Evolutionary conservation across 2,888 invertebrate species (phyloP), one percentile per base, ranked within the genome.

Genomic region (Anodontia alba): DNA sequence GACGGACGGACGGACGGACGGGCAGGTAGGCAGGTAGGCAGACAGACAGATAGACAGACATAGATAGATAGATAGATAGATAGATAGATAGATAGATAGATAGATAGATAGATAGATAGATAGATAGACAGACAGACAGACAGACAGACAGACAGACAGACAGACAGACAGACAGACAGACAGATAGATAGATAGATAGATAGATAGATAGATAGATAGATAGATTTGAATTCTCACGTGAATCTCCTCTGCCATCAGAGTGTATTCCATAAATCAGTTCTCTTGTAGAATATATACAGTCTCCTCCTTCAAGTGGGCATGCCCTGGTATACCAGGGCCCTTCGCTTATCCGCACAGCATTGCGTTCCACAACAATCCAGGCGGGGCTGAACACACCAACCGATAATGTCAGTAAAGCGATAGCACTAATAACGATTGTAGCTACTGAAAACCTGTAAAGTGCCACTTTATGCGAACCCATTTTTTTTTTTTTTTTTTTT

Each of bases 301-400:
- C 62, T 5, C 62, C 62, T 62, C 33, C 62, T 8, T 20, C 33
- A 17, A 2, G 17, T 1, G 62, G 62, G 33, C 62, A 62, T 62
- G 62, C 62, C 62, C 62, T 62, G 33, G 62, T 62, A 33, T 62
- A 62, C 62, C 62, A 62, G 12, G 62, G 62, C 10, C 62, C 62
- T 29, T 62, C 62, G 33, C 62, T 62, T 8, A 62, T 62, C 33
- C 33, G 10, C 1, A 33, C 33, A 26, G 33, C 33, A 20, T 23
- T 62, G 8, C 33, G 62, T 7, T 62, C 62, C 7, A 62, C 62
- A 1, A 62, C 62, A 33, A 33, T 20, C 62, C 62, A 62, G 10
- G 62, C 62, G 2, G 62, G 62, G 62, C 62, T 62, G 33, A 62
- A 62, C 3, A 62, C 62, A 2, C 62, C 62, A 12, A 62, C 20